Base-by-base conservation (phyloP, 2,888 invertebrate genomes). In the Lampropteryx suffumata region DNA sequence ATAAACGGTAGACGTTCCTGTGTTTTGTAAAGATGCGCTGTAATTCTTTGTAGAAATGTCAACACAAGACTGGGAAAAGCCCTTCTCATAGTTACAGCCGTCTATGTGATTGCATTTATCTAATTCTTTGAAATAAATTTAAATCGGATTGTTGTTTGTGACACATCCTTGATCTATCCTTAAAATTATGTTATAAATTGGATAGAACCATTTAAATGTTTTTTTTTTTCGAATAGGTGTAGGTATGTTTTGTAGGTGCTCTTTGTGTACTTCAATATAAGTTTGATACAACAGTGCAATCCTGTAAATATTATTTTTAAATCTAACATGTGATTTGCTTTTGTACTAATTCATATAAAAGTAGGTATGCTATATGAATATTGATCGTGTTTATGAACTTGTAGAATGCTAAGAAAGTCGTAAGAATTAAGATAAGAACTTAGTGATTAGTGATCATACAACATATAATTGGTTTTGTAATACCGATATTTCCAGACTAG, bases 281-380 rank as follows among this genome's bases (percentile, higher is more conserved):
- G 41, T 49, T 49, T 47, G 62, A 67, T 69, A 70, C 65, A 69
- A 65, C 64, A 64, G 79, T 84, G 80, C 80, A 82, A 82, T 82
- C 55, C 45, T 61, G 56, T 58, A 61, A 76, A 55, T 66, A 67
- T 39, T 63, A 56, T 58, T 61, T 55, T 61, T 50, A 47, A n/a
- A 33, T 50, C 21, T 51, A 55, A 49, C 48, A 52, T 50, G 35
- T 54, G 59, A 64, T 66, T 64, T 64, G 64, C 64, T 67, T 61
- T 60, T 53, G 37, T 55, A 57, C 50, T 60, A 62, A 64, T 64
- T 39, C 47, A 47, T 42, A 28, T 42, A 12, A 55, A 58, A 58
- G 47, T 50, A 62, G 53, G 57, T 65, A 59, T 56, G 36, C 17
- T 17, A 21, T 50, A 44, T 60, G 50, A 58, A 50, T 64, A 65